A percentile compares a stretch with the other conserved stretches of the same genome.
Evolutionary conservation across 2,113 vertebrate species (phyloP).

Genomic region (Rallus limicola): DNA sequence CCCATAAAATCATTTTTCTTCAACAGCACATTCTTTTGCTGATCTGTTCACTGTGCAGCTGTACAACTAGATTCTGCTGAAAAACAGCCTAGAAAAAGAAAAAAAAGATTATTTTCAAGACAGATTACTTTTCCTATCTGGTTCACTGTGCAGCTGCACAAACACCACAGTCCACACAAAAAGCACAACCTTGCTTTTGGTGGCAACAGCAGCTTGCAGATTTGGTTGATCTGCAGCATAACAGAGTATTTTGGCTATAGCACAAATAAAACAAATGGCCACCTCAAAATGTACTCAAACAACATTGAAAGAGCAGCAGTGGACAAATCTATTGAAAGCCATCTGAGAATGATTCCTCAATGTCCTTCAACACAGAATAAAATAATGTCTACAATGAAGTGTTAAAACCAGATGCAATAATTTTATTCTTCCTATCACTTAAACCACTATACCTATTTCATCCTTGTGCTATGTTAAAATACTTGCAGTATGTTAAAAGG

Average conservation of each 20-base stretch:
- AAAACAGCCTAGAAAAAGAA: background rate
- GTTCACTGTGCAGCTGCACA: slow-evolving; percentile 50
- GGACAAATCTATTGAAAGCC: background rate
- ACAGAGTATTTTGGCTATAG: background rate
- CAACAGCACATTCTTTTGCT: slow-evolving; percentile 41
- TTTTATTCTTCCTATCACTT: background rate
- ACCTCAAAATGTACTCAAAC: background rate
- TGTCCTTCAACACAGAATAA: background rate
- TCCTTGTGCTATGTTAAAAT: background rate
- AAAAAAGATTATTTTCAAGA: background rate
- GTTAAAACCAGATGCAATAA: background rate
- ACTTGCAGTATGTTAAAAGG: background rate
- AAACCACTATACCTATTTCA: background rate
- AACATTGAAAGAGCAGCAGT: background rate
- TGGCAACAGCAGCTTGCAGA: background rate
- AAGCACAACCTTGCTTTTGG: background rate
- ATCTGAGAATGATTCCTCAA: background rate
- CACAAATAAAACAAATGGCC: background rate
- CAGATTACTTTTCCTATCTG: slow-evolving; percentile 47
- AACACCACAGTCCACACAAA: background rate
- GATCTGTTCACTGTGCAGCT: slow-evolving; percentile 41
- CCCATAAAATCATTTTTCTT: background rate
- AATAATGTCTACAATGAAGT: background rate
- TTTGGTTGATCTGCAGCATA: background rate
- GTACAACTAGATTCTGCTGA: slow-evolving; percentile 30